These are phyloP conservation scores for Eupeodes luniger DNA, from an alignment of 2,888 invertebrate genomes.

Conservation along the genomic window DNA sequence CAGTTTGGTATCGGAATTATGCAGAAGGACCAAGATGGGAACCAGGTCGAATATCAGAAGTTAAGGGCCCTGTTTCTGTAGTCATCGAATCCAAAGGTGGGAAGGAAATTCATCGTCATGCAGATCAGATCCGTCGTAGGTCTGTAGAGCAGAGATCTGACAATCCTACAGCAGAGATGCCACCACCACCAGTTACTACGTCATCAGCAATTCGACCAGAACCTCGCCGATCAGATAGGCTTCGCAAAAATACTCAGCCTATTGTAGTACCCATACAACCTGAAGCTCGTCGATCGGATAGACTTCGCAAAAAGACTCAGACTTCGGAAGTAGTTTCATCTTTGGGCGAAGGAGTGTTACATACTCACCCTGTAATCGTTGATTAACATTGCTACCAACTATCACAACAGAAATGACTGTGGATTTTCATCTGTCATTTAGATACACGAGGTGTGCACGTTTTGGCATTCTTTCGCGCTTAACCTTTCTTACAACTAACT, in stretches of 20 bases:
- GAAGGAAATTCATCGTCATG: conserved; percentile 15
- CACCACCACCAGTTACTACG: neutral
- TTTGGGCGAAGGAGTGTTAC: too few relatives aligned
- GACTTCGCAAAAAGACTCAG: neutral
- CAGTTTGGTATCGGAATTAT: conserved; percentile 25
- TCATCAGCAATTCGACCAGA: neutral
- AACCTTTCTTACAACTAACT: too few relatives aligned
- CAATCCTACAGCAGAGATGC: neutral
- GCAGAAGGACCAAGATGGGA: conserved; percentile 3
- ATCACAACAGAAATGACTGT: too few relatives aligned
- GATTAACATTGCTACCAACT: too few relatives aligned
- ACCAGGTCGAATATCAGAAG: conserved; percentile 10
- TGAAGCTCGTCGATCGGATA: too few relatives aligned
- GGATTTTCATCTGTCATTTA: too few relatives aligned
- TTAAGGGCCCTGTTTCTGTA: neutral
- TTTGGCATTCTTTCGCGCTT: too few relatives aligned
- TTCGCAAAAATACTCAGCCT: too few relatives aligned
- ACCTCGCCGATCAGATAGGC: neutral
- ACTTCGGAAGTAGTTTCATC: neutral
- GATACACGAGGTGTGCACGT: too few relatives aligned
- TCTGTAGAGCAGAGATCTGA: neutral
- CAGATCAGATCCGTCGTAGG: conserved; percentile 10
- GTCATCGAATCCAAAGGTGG: too few relatives aligned
- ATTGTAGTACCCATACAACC: too few relatives aligned
- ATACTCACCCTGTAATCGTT: too few relatives aligned